A percentile compares a stretch with the other conserved stretches of the same genome.
These are phyloP conservation scores for Microvelia longipes DNA, from an alignment of 1,140 invertebrate genomes.

Conservation along the genomic window DNA sequence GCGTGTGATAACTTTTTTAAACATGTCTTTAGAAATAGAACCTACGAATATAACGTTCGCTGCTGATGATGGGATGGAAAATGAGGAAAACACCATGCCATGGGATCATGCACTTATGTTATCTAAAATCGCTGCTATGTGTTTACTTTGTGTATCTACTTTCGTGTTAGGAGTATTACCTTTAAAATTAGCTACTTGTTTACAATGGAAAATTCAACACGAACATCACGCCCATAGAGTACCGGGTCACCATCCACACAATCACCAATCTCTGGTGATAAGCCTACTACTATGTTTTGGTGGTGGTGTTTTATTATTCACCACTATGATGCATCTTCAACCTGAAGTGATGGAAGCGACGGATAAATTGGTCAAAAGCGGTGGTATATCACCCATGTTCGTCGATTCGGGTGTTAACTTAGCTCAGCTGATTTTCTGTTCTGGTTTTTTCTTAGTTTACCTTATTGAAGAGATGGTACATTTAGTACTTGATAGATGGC, in stretches of 20 bases:
- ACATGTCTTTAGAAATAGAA: neutral
- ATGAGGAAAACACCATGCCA: neutral
- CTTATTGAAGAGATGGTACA: conserved; percentile 54
- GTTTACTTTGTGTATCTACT: conserved; percentile 46
- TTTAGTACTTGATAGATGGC: conserved; percentile 34
- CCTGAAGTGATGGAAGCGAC: conserved; percentile 52
- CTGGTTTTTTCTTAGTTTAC: conserved; percentile 58
- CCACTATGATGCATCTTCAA: conserved; percentile 58
- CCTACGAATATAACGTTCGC: neutral
- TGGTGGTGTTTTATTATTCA: conserved; percentile 63
- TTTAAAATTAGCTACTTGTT: conserved; percentile 33
- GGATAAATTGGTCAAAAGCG: conserved; percentile 27
- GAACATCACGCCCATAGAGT: neutral
- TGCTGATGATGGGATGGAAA: neutral
- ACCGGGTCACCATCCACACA: conserved; percentile 13
- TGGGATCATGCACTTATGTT: conserved; percentile 25
- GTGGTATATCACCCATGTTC: conserved; percentile 24
- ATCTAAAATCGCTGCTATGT: conserved; percentile 53
- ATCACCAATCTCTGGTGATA: conserved; percentile 35
- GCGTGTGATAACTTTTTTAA: neutral
- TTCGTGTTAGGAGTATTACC: conserved; percentile 51
- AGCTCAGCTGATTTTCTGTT: conserved; percentile 48
- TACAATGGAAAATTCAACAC: conserved; percentile 22
- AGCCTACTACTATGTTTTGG: conserved; percentile 56
- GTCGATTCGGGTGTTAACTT: conserved; percentile 32